Percentiles rank a stretch among this genome's conserved stretches.
These are phyloP conservation scores for Bombyx mori DNA, from an alignment of 1,140 invertebrate species.

Conservation along the genomic window DNA sequence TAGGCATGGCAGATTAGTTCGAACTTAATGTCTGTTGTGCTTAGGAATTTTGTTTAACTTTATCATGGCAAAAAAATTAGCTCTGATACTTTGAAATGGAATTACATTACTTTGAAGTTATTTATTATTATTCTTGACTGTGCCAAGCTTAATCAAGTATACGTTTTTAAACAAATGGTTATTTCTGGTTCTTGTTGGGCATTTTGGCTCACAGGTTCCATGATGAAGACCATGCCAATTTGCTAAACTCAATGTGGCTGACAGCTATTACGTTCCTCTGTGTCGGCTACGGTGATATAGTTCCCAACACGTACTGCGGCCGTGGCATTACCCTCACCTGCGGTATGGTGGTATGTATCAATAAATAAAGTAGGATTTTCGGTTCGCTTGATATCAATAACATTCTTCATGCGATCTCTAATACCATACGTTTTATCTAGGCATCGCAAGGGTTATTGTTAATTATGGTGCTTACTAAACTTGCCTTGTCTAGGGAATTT, in stretches of 20 bases:
- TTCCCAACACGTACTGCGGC: slow-evolving; percentile 95
- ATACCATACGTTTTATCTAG: slow-evolving; percentile 25
- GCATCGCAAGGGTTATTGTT: slow-evolving; percentile 29
- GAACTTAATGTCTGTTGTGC: slow-evolving; percentile 13
- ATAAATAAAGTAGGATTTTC: slow-evolving; percentile 40
- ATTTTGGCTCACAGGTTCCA: slow-evolving; percentile 80
- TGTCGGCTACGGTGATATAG: slow-evolving; percentile 89
- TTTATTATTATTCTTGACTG: neutral
- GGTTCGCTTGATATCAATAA: slow-evolving; percentile 23
- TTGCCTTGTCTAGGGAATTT: slow-evolving; percentile 46
- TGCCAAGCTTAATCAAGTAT: slow-evolving; percentile 6
- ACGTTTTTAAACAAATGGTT: slow-evolving; percentile 36
- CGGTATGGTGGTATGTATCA: slow-evolving; percentile 91
- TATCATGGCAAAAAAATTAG: neutral
- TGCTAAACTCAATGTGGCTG: slow-evolving; percentile 94
- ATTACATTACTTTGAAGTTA: neutral
- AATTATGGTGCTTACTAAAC: slow-evolving; percentile 10
- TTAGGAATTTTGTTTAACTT: slow-evolving; percentile 8
- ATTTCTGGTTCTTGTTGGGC: slow-evolving; percentile 69
- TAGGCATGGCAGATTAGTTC: slow-evolving; percentile 39
- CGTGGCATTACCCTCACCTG: slow-evolving; percentile 91
- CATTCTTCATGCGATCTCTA: slow-evolving; percentile 15
- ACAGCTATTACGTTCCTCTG: slow-evolving; percentile 91
- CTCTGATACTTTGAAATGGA: neutral
- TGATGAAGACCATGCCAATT: slow-evolving; percentile 90